Evolutionary conservation across 2,888 invertebrate species (phyloP).

Genomic region (Steinernema hermaphroditum): DNA sequence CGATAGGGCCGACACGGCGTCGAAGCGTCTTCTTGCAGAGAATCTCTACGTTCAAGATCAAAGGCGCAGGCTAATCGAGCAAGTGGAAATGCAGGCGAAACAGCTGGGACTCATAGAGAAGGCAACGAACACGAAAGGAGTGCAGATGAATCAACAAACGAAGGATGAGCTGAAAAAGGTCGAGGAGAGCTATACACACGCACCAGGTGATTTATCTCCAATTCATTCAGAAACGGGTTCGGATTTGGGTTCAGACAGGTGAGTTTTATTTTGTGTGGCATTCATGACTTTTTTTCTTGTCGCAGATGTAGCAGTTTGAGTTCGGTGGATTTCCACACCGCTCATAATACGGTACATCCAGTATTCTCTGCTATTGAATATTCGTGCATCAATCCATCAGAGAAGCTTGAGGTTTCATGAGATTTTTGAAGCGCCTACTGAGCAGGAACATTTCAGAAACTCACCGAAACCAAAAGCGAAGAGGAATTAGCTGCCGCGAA

Average conservation of each 20-base stretch:
- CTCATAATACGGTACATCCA: not conserved
- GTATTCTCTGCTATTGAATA: not conserved
- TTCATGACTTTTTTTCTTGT: not conserved
- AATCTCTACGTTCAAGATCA: not conserved
- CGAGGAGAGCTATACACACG: not conserved
- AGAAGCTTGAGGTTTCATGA: not conserved
- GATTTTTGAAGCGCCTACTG: too few relatives aligned
- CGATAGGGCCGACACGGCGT: not conserved
- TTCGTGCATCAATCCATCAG: not conserved
- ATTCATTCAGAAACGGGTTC: not conserved
- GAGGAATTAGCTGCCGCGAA: too few relatives aligned
- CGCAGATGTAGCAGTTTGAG: not conserved
- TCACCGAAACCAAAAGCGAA: too few relatives aligned
- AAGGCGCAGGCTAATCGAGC: not conserved
- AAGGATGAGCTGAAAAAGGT: not conserved
- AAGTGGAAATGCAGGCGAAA: conserved; percentile 11
- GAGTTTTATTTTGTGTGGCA: not conserved
- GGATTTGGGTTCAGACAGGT: not conserved
- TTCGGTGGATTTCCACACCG: not conserved
- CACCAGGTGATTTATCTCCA: not conserved
- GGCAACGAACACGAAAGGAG: conserved; percentile 4
- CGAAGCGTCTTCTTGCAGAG: not conserved
- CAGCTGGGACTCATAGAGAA: not conserved
- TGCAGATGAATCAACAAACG: not conserved
- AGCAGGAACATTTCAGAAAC: too few relatives aligned